Evolutionary conservation across 1,140 invertebrate species (phyloP).

Genomic region (Drosophila parabipectinata): DNA sequence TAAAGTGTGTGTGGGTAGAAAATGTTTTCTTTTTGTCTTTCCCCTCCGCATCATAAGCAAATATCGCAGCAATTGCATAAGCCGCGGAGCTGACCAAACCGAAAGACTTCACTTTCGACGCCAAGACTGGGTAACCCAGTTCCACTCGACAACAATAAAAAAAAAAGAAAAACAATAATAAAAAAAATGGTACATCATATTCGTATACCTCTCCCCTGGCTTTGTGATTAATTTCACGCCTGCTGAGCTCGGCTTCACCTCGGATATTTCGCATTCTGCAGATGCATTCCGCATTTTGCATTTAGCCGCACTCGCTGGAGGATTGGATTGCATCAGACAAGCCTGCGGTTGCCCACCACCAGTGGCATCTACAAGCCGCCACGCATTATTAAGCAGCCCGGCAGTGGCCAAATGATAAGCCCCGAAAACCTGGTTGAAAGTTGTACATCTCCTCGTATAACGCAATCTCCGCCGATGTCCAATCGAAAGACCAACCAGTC

Average conservation of each 20-base stretch:
- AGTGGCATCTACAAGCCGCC: constrained; percentile 49
- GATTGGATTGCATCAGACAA: constrained; percentile 48
- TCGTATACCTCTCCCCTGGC: constrained; percentile 19
- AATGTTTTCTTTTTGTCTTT: constrained; percentile 55
- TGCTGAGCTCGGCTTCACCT: constrained; percentile 47
- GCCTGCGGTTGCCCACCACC: constrained; percentile 19
- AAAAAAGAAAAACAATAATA: constrained; percentile 25
- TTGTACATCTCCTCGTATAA: constrained; percentile 53
- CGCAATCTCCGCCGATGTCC: constrained; percentile 38
- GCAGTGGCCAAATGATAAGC: constrained; percentile 38
- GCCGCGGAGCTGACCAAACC: constrained; percentile 36
- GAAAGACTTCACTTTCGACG: constrained; percentile 60
- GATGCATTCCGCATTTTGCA: constrained; percentile 61
- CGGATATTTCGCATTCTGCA: constrained; percentile 60
- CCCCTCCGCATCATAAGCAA: constrained; percentile 27
- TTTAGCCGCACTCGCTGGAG: constrained; percentile 27
- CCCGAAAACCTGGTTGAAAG: constrained; percentile 56
- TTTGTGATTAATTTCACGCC: constrained; percentile 75
- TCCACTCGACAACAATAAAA: constrained; percentile 49
- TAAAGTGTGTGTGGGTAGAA: constrained; percentile 54
- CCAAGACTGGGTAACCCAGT: constrained; percentile 71
- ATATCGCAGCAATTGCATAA: constrained; percentile 67
- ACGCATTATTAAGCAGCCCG: constrained; percentile 77
- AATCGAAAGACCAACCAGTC: constrained; percentile 19
- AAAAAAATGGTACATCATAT: constrained; percentile 59